These are phyloP conservation scores for Emydura subglobosa DNA, from an alignment of 2,113 vertebrate species.

Conservation along the genomic window DNA sequence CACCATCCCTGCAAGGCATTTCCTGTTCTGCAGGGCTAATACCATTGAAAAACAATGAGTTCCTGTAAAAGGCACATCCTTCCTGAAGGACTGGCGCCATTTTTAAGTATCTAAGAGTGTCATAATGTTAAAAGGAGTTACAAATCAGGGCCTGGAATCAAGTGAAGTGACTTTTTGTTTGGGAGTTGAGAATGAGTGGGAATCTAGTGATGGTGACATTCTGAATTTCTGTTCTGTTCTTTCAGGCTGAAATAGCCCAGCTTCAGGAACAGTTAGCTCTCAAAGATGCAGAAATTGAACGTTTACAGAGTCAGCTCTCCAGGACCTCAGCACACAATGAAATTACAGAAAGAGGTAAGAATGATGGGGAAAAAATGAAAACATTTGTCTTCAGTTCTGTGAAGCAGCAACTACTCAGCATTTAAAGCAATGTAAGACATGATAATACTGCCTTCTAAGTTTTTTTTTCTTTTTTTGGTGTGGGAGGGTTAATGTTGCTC, in stretches of 20 bases:
- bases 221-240: slow-evolving; percentile 31
- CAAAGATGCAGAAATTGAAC: slow-evolving; percentile 94
- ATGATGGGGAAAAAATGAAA: neutral
- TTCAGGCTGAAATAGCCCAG: slow-evolving; percentile 91
- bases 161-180: neutral
- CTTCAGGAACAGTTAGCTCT: slow-evolving; percentile 91
- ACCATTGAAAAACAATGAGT: neutral
- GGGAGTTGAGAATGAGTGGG: neutral
- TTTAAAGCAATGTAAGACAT: neutral
- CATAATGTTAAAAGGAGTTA: neutral
- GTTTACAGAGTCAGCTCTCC: slow-evolving; percentile 89
- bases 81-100: neutral
- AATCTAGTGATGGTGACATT: neutral
- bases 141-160: neutral
- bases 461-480: neutral
- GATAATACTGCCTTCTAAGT: accelerated
- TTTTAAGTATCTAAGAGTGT: neutral
- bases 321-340: slow-evolving; percentile 83
- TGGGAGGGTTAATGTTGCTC: neutral
- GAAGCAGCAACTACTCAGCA: neutral
- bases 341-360: slow-evolving; percentile 89
- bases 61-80: neutral
- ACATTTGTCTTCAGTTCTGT: neutral
- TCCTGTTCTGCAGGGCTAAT: neutral
- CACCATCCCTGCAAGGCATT: neutral